Conservation (phyloP, 2,888 invertebrate species). For the Ypsolopha scabrella region DNA sequence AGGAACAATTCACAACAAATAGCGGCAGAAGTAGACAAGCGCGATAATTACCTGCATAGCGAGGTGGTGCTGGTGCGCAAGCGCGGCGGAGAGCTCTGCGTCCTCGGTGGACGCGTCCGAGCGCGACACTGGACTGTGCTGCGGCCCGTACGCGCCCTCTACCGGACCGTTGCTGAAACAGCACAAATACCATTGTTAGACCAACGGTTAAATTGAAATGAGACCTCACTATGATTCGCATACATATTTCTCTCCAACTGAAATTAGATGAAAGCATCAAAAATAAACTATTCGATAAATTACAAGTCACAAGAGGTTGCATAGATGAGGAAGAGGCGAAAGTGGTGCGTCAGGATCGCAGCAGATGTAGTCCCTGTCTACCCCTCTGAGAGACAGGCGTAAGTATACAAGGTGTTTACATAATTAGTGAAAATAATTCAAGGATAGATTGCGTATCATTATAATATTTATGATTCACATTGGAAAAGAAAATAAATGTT, state of each 20-base stretch:
- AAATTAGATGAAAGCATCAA: not conserved
- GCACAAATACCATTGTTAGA: not conserved
- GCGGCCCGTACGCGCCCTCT: conserved; percentile 63
- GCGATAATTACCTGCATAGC: conserved; percentile 53
- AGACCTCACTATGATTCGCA: not conserved
- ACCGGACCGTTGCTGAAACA: conserved; percentile 64
- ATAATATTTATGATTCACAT: no score
- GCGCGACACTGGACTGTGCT: conserved; percentile 66
- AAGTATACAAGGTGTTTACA: no score
- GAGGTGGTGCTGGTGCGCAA: conserved; percentile 62
- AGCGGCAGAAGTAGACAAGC: not conserved
- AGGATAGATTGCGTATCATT: no score
- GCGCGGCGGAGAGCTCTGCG: conserved; percentile 62
- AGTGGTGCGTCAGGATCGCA: no score
- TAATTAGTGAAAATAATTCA: no score
- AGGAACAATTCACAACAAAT: not conserved
- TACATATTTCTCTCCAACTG: not conserved
- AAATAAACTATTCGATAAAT: not conserved
- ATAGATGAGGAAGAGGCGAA: no score
- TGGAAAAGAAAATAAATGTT: no score
- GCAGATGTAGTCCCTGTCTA: no score
- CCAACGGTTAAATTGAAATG: not conserved
- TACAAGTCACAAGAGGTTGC: no score
- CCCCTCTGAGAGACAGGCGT: no score
- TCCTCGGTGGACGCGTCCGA: conserved; percentile 66